These are phyloP conservation scores for Acrocyrtus sp. DNA, from an alignment of 2,888 invertebrate genomes.

Conservation along the genomic window DNA sequence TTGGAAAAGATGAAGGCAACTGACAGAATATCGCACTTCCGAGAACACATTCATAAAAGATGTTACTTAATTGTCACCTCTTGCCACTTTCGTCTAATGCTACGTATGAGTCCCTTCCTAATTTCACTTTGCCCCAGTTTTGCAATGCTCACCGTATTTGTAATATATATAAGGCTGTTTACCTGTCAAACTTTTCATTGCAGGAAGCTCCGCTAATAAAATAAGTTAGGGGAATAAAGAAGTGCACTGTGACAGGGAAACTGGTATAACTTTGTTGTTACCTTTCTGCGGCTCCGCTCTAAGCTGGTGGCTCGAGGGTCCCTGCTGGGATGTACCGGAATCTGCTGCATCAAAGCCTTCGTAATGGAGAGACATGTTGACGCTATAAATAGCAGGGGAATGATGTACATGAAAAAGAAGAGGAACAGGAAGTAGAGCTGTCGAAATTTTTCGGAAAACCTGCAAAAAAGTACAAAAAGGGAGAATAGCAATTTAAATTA, in stretches of 20 bases:
- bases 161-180: no score
- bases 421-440: conserved; percentile 66
- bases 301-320: conserved; percentile 56
- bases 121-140: no score
- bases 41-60: no score
- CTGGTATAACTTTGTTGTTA: conserved; percentile 52
- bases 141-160: no score
- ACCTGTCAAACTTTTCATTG: no score
- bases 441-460: conserved; percentile 66
- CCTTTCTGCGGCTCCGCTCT: conserved; percentile 65
- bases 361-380: conserved; percentile 65
- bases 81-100: no score
- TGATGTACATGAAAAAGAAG: conserved; percentile 66
- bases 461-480: conserved; percentile 21
- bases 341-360: conserved; percentile 63
- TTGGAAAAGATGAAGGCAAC: no score
- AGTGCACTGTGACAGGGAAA: no score
- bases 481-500: neutral
- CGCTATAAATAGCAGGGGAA: conserved; percentile 66
- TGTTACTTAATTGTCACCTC: no score
- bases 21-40: no score
- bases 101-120: no score
- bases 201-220: no score
- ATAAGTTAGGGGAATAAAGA: neutral
- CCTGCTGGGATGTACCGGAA: conserved; percentile 63